A percentile compares a stretch with the other conserved stretches of the same genome.
Evolutionary conservation across 2,888 invertebrate species (phyloP).

Genomic region (Troglohyphantes excavatus): DNA sequence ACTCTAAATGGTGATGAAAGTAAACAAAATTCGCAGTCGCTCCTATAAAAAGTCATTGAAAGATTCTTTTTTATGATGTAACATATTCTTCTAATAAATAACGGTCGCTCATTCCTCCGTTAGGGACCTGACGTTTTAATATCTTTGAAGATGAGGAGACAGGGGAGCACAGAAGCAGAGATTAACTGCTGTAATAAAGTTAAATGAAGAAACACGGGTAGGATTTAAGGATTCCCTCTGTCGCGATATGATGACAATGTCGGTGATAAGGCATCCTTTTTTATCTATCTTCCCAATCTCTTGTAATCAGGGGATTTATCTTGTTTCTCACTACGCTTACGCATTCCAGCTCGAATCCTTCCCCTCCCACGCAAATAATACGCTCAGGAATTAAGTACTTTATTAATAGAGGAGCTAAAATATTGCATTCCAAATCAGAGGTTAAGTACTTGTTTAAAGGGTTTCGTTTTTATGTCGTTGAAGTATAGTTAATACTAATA

Average conservation of each 20-base stretch:
- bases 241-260: slow-evolving; percentile 78
- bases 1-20: slow-evolving; percentile 77
- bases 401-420: too few relatives aligned
- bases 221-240: slow-evolving; percentile 69
- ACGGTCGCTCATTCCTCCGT: slow-evolving; percentile 57
- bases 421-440: too few relatives aligned
- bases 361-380: too few relatives aligned
- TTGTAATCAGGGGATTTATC: slow-evolving; percentile 74
- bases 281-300: slow-evolving; percentile 74
- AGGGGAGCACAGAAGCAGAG: slow-evolving; percentile 44
- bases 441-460: too few relatives aligned
- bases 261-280: slow-evolving; percentile 70
- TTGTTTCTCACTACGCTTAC: slow-evolving; percentile 45
- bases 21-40: slow-evolving; percentile 75
- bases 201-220: slow-evolving; percentile 78
- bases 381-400: too few relatives aligned
- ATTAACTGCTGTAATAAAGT: slow-evolving; percentile 76
- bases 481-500: too few relatives aligned
- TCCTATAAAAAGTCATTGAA: slow-evolving; percentile 76
- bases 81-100: slow-evolving; percentile 68
- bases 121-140: slow-evolving; percentile 68
- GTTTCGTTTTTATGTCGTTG: too few relatives aligned
- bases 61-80: slow-evolving; percentile 66
- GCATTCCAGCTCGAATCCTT: neutral
- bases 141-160: slow-evolving; percentile 59